Percentiles rank a stretch among this genome's conserved stretches.
phyloP scores from a whole-genome alignment of 2,797 vertebrate species.

The Xenops minutus region DNA sequence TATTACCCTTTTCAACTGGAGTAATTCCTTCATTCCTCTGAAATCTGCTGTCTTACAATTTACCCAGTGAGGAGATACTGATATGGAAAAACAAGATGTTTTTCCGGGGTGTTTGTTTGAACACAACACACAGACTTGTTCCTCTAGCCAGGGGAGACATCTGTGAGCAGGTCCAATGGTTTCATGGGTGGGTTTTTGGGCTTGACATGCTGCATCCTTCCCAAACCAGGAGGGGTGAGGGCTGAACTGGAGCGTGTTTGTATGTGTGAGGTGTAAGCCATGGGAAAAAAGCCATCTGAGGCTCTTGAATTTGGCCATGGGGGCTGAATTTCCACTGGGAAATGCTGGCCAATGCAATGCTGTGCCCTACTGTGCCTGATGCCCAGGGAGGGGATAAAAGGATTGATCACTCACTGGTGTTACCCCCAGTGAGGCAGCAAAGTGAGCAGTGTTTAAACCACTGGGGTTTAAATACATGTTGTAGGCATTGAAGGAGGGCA shows the following conservation, averaged over 20 bases:
- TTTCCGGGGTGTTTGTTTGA: background rate
- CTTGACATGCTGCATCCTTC: background rate
- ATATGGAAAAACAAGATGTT: background rate
- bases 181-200: background rate
- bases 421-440: background rate
- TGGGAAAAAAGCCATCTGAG: background rate
- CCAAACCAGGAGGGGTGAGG: background rate
- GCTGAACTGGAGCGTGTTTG: background rate
- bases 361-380: background rate
- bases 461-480: fast-evolving
- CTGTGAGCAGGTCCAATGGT: background rate
- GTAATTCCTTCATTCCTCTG: background rate
- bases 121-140: background rate
- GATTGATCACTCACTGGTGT: fast-evolving
- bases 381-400: background rate
- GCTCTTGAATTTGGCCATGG: background rate
- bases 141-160: background rate
- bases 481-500: background rate
- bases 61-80: background rate
- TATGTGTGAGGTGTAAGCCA: fast-evolving
- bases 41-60: background rate
- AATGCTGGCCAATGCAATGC: background rate
- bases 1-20: background rate
- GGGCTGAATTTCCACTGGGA: background rate
- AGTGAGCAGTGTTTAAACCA: background rate